Percentiles rank a stretch among this genome's conserved stretches.
Evolutionary conservation across 2,797 vertebrate species (phyloP).

Genomic region (Borostomias antarcticus): DNA sequence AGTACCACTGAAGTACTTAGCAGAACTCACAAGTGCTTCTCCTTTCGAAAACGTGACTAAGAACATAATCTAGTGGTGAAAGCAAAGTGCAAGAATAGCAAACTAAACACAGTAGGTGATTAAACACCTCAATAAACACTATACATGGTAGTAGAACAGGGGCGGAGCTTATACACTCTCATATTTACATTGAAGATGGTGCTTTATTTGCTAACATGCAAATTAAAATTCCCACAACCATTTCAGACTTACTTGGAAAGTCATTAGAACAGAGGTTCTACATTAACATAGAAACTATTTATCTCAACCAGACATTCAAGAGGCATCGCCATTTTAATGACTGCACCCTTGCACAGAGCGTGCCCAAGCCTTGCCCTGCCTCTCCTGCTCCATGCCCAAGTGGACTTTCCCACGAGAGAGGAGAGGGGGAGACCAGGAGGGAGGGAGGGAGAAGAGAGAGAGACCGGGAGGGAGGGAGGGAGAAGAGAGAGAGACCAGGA

Average conservation of each 20-base stretch:
- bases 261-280: background rate
- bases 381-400: background rate
- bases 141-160: too few relatives aligned
- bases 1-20: too few relatives aligned
- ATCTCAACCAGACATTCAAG: background rate
- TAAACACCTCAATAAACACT: too few relatives aligned
- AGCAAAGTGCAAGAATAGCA: too few relatives aligned
- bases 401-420: constrained; percentile 33
- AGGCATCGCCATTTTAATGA: background rate
- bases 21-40: too few relatives aligned
- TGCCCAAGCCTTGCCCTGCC: background rate
- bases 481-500: constrained; percentile 2
- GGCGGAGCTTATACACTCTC: too few relatives aligned
- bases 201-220: constrained; percentile 35
- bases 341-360: background rate
- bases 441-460: background rate
- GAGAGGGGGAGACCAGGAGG: background rate
- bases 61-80: too few relatives aligned
- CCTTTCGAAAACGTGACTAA: too few relatives aligned
- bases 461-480: constrained; percentile 8
- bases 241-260: background rate
- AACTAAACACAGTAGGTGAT: too few relatives aligned
- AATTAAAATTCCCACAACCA: constrained; percentile 26
- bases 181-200: too few relatives aligned
- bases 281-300: background rate